phyloP scores from a whole-genome alignment of 2,113 vertebrate species.

The Ondatra zibethicus region DNA sequence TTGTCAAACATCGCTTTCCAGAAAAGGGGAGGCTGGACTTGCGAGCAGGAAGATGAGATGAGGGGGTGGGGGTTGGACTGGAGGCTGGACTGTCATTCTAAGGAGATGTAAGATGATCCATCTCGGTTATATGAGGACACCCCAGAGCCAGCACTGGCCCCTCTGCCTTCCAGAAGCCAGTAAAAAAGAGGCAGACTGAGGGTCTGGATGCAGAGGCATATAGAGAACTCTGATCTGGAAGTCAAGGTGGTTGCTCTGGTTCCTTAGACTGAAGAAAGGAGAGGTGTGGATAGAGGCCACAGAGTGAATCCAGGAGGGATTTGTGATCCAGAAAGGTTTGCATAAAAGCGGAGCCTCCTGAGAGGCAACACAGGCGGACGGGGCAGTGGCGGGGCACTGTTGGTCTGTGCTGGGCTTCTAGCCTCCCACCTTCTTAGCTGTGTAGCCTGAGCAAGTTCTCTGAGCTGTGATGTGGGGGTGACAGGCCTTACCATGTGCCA shows the following conservation, averaged over 20 bases:
- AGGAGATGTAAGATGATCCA: background rate
- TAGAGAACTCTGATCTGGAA: background rate
- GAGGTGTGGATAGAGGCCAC: background rate
- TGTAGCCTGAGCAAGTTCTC: background rate
- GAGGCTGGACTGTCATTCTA: background rate
- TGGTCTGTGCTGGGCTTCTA: background rate
- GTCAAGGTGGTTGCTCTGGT: no score
- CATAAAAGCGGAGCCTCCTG: rapidly evolving
- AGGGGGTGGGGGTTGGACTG: background rate
- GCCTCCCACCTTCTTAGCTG: background rate
- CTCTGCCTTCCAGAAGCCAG: background rate
- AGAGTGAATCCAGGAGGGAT: background rate
- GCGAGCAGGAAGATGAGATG: background rate
- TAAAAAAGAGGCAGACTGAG: background rate
- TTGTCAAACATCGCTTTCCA: background rate
- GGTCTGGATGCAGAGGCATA: background rate
- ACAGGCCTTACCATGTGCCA: background rate
- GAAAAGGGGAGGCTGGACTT: background rate
- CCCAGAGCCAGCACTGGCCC: background rate
- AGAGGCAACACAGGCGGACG: background rate
- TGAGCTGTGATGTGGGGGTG: background rate
- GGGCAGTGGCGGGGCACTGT: rapidly evolving
- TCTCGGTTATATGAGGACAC: background rate
- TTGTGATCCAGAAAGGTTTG: background rate
- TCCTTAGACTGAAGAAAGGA: background rate